These are phyloP conservation scores for Pipra filicauda DNA, from an alignment of 2,113 vertebrate genomes.

Conservation along the genomic window DNA sequence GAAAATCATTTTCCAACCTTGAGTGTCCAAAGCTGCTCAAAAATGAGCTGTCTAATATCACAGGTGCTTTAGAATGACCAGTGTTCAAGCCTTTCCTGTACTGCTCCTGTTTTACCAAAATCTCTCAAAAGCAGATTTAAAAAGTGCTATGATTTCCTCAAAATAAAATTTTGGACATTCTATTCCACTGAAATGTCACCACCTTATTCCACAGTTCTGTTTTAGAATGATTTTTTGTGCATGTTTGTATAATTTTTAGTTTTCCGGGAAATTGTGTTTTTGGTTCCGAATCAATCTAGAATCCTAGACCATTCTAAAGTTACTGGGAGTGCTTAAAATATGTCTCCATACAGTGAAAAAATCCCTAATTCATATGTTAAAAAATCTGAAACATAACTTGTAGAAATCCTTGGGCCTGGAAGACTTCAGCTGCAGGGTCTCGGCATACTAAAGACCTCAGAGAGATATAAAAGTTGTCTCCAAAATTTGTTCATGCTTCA, in stretches of 20 bases:
- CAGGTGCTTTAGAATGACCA: background rate
- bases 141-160: background rate
- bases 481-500: background rate
- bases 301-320: background rate
- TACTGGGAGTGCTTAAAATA: background rate
- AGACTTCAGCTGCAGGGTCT: background rate
- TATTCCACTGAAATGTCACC: background rate
- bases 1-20: background rate
- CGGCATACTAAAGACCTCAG: background rate
- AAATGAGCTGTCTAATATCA: background rate
- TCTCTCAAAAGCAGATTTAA: background rate
- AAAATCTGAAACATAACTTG: background rate
- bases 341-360: background rate
- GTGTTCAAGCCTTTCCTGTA: background rate
- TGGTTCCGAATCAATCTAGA: background rate
- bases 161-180: background rate
- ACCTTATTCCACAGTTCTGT: background rate
- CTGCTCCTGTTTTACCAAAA: background rate
- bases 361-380: background rate
- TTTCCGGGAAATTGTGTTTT: background rate
- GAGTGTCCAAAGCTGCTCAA: background rate
- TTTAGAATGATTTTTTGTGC: background rate
- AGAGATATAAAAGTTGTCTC: constrained; percentile 9
- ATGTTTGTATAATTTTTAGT: background rate
- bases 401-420: background rate